Evolutionary conservation across 2,797 vertebrate species (phyloP), one percentile per base, ranked within the genome.

Genomic region (Hypotaenidia okinawae): DNA sequence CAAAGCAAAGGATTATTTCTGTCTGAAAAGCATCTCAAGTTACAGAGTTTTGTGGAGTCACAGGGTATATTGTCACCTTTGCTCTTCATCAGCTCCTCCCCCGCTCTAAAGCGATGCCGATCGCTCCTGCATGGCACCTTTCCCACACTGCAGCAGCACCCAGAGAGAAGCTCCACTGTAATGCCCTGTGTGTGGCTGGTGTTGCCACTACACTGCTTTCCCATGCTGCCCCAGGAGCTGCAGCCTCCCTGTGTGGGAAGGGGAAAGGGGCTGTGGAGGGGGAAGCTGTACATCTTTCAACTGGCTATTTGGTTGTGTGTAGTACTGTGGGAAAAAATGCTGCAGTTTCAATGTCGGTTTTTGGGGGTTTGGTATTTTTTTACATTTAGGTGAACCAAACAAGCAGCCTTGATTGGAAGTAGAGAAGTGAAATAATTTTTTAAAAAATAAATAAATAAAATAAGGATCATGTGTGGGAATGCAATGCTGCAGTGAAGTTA

Each of bases 311-410:
- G 35, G 30, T 16, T 52, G 12, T 12, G 12, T 24, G 6, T 10
- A n/a, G 52, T 7, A 54, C 41, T 10, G 18, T 19, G 51, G 37
- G 63, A 51, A 76, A 76, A 39, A 17, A 0, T 0, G 0, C 14
- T 58, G n/a, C 0, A 0, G 22, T 62, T 79, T 57, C 35, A 27
- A 4, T 21, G 5, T 54, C 30, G 25, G 1, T 0, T 37, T 16
- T 54, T 35, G 75, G 70, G 45, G 21, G 45, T 47, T 47, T 47
- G 18, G 18, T 23, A 12, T 52, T 51, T 27, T 52, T 52, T 52
- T 28, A 52, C 12, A 63, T 55, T 76, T 18, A 63, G 16, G 17
- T 15, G 58, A 87, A 70, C 5, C 5, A 78, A 28, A 9, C 9
- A 19, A 81, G 43, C 2, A 6, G 7, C 5, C 8, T 91, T 3